phyloP scores from a whole-genome alignment of 2,797 vertebrate genomes.

The Diplodus puntazzo region DNA sequence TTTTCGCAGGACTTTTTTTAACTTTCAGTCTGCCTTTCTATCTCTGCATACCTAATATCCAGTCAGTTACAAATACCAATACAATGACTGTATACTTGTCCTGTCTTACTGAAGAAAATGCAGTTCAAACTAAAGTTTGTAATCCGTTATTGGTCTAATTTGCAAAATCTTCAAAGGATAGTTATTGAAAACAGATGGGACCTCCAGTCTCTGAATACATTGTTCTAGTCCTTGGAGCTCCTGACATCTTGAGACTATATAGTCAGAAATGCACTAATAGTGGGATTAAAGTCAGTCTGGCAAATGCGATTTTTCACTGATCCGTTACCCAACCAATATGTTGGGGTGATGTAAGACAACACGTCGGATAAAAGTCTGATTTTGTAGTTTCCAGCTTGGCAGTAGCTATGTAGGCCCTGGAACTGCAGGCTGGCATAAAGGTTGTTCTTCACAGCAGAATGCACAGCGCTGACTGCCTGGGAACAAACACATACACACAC shows the following conservation, averaged over 20 bases:
- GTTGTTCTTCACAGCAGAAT: slow-evolving; percentile 17
- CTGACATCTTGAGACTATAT: neutral
- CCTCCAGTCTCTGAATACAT: neutral
- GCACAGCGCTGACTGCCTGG: neutral
- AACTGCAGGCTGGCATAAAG: slow-evolving; percentile 5
- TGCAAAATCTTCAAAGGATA: neutral
- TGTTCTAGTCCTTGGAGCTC: neutral
- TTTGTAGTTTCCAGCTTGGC: neutral
- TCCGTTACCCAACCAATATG: neutral
- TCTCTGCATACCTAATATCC: neutral
- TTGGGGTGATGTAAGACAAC: neutral
- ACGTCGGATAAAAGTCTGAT: neutral
- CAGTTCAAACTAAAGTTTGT: neutral
- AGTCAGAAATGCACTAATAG: neutral
- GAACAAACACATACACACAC: neutral
- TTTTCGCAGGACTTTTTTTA: neutral
- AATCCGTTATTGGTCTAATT: neutral
- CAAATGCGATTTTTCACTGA: neutral
- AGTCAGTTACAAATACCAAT: slow-evolving; percentile 7
- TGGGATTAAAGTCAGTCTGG: neutral
- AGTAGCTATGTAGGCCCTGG: neutral
- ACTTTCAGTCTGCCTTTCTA: neutral
- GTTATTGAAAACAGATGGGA: neutral
- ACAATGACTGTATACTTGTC: neutral
- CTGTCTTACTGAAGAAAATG: no score